Evolutionary conservation across 2,113 vertebrate species (phyloP).

Genomic region (Climacteris rufus): DNA sequence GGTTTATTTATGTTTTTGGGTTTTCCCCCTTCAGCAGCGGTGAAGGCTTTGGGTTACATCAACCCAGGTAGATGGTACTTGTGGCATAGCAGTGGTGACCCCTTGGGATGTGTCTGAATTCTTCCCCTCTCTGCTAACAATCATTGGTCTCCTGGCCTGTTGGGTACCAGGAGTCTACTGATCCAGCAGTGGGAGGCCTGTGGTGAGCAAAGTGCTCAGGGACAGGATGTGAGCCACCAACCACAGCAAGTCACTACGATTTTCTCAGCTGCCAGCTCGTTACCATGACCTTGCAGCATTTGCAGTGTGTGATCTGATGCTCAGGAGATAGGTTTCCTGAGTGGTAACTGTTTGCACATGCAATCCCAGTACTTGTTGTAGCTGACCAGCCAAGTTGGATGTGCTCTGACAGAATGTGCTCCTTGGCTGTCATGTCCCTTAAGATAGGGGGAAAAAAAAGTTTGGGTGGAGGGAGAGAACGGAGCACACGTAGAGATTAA

Average conservation of each 20-base stretch:
- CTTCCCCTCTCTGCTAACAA: neutral
- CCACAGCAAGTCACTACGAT: neutral
- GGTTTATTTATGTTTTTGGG: neutral
- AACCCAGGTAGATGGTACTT: neutral
- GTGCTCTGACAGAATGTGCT: fast-evolving
- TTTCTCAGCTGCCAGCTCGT: neutral
- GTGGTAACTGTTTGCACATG: neutral
- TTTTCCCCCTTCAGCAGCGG: neutral
- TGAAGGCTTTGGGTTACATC: neutral
- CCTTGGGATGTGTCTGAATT: neutral
- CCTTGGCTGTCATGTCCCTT: neutral
- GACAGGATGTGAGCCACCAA: neutral
- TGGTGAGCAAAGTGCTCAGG: neutral
- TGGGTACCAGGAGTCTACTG: neutral
- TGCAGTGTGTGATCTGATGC: neutral
- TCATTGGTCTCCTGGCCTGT: neutral
- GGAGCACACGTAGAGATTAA: neutral
- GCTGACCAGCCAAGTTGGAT: neutral
- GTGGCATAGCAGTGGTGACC: neutral
- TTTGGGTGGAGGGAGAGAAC: neutral
- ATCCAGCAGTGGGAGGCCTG: neutral
- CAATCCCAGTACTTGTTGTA: neutral
- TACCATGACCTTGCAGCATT: neutral
- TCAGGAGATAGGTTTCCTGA: neutral
- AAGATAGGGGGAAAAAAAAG: fast-evolving